Evolutionary conservation across 2,113 vertebrate species (phyloP).

Genomic region (Lucifuga dentata): DNA sequence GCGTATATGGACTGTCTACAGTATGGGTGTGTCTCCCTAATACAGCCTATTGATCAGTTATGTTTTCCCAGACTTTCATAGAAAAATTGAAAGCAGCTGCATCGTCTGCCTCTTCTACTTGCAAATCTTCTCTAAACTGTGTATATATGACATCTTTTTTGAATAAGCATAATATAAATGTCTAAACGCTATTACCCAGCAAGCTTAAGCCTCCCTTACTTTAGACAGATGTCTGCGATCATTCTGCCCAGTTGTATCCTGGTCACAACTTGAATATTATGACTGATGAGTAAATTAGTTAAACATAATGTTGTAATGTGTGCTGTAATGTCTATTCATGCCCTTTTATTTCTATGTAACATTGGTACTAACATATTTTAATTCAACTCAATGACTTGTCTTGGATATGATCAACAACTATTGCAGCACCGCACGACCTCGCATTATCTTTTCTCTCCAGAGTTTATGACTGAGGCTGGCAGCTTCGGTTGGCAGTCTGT

Average conservation of each 20-base stretch:
- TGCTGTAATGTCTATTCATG: background rate
- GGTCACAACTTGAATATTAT: background rate
- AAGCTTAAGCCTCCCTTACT: too few species aligned
- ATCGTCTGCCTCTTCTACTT: conserved; percentile 40
- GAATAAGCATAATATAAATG: too few species aligned
- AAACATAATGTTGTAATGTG: background rate
- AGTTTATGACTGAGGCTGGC: conserved; percentile 9
- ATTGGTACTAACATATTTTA: too few species aligned
- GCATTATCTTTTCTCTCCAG: background rate
- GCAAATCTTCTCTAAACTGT: conserved; percentile 38
- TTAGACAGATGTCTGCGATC: conserved; percentile 1
- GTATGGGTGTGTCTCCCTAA: conserved; percentile 70
- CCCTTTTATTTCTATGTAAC: background rate
- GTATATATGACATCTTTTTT: conserved; percentile 38
- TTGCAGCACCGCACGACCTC: too few species aligned
- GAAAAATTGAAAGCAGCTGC: conserved; percentile 79
- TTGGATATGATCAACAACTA: too few species aligned
- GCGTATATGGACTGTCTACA: conserved; percentile 59
- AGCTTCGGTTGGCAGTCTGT: conserved; percentile 12
- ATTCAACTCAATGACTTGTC: too few species aligned
- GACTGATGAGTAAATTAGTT: background rate
- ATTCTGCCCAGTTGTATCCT: conserved; percentile 5
- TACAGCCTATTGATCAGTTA: conserved; percentile 75
- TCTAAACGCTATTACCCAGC: too few species aligned
- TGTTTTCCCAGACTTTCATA: conserved; percentile 76